Evolutionary conservation across 2,888 invertebrate genomes (phyloP), one percentile per base, ranked within the genome.

Genomic region (Leptopilina myrica): DNA sequence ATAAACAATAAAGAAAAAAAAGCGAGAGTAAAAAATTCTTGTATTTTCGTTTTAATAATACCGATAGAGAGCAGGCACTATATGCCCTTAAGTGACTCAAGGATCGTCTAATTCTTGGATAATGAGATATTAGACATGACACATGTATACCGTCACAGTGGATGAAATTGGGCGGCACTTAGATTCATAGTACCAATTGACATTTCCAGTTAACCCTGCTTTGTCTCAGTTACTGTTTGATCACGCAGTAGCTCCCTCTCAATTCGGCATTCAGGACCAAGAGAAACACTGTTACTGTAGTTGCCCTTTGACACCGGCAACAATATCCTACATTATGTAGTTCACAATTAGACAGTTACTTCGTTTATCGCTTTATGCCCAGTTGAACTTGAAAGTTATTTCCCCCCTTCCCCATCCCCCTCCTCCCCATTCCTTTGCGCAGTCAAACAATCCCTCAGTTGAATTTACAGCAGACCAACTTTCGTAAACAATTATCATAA

Each of bases 171-270:
- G 85, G 78, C 86, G 85, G 83, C 84, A 84, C 85, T 84, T 82
- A 84, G 83, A 84, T 85, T 87, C 87, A 85, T 86, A 87, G 86
- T 83, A 83, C 85, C 91, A 91, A 91, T 91, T 91, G 91, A 91
- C 91, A 91, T 88, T 87, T 85, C 89, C 85, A 89, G 88, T 91
- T 91, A 88, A 91, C 91, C 90, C 87, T 87, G 89, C 87, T 88
- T 87, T 87, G 88, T 89, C 89, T 86, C 87, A 86, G 86, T 87
- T 87, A 85, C 87, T 87, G 86, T 88, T 89, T 89, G 88, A 89
- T 88, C 87, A 86, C 82, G 84, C 82, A 86, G 84, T 81, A 86
- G 83, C 83, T 83, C 81, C 73, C 73, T 73, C 73, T 73, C 56
- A 33, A 56, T 79, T 81, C 79, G 79, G 78, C 81, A 77, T 80